Evolutionary conservation across 1,140 invertebrate species (phyloP).

Genomic region (Lepidostoma basale): DNA sequence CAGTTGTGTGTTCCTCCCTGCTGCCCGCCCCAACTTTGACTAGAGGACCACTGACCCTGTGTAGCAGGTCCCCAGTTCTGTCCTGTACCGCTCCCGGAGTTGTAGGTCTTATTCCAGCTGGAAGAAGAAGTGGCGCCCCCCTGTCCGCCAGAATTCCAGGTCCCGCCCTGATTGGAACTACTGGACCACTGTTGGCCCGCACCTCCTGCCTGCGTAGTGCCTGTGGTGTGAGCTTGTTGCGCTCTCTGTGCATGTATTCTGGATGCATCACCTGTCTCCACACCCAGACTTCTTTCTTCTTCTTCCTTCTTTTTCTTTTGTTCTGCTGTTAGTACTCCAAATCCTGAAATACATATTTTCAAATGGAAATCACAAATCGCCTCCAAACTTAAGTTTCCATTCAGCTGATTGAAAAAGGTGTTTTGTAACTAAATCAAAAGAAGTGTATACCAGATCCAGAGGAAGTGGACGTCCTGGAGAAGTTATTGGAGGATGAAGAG

Average conservation of each 20-base stretch:
- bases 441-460: not conserved
- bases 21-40: not conserved
- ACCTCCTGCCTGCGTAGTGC: not conserved
- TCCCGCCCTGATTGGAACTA: not conserved
- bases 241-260: conserved; percentile 48
- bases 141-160: not conserved
- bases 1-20: not conserved
- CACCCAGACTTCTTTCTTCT: conserved; percentile 48
- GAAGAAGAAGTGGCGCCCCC: not conserved
- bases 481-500: conserved; percentile 26
- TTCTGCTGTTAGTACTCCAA: conserved; percentile 43
- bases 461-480: conserved; percentile 38
- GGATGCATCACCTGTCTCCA: conserved; percentile 55
- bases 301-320: conserved; percentile 50
- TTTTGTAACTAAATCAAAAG: no score
- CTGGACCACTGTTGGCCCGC: not conserved
- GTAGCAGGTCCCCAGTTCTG: conserved; percentile 8
- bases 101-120: conserved; percentile 25
- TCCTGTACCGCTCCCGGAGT: not conserved
- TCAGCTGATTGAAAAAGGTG: no score
- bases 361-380: no score
- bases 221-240: conserved; percentile 23
- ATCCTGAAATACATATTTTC: conserved; percentile 23
- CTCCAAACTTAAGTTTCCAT: not conserved
- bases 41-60: not conserved